Percentiles rank a stretch among this genome's conserved stretches.
Evolutionary conservation across 2,888 invertebrate species (phyloP).

Genomic region (Ochlodes sylvanus): DNA sequence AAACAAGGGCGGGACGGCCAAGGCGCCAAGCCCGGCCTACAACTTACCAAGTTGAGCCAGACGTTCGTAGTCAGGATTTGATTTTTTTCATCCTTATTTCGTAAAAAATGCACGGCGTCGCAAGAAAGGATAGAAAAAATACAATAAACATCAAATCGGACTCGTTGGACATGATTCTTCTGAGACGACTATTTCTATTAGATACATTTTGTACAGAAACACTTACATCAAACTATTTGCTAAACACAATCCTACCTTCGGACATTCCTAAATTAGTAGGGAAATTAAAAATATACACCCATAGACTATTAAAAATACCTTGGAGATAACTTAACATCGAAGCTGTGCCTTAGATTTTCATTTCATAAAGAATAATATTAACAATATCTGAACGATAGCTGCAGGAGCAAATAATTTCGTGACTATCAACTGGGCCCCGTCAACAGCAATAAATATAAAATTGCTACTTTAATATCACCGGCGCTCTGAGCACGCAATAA

Average conservation of each 20-base stretch:
- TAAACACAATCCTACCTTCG: background rate
- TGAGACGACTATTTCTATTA: constrained; percentile 7
- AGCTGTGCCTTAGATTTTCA: constrained; percentile 15
- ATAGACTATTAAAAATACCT: too few relatives aligned
- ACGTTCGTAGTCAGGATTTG: constrained; percentile 99
- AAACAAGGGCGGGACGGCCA: constrained; percentile 68
- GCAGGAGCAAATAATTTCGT: constrained; percentile 8
- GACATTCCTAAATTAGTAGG: background rate
- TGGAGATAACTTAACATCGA: background rate
- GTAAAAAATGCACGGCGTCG: constrained; percentile 86
- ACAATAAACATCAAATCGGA: constrained; percentile 64
- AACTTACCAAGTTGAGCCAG: constrained; percentile 99
- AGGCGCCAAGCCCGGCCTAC: constrained; percentile 80
- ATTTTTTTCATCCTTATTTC: constrained; percentile 98
- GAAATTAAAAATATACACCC: background rate
- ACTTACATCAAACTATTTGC: background rate
- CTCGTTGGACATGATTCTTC: constrained; percentile 12
- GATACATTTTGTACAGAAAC: background rate
- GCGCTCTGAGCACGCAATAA: constrained; percentile 25
- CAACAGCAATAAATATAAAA: constrained; percentile 30
- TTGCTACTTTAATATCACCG: constrained; percentile 32
- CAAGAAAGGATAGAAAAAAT: constrained; percentile 82
- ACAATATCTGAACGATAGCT: constrained; percentile 6
- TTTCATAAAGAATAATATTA: background rate
- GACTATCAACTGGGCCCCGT: background rate